A percentile compares a stretch with the other conserved stretches of the same genome.
Evolutionary conservation across 2,797 vertebrate species (phyloP).

Genomic region (Synaphobranchus kaupii): DNA sequence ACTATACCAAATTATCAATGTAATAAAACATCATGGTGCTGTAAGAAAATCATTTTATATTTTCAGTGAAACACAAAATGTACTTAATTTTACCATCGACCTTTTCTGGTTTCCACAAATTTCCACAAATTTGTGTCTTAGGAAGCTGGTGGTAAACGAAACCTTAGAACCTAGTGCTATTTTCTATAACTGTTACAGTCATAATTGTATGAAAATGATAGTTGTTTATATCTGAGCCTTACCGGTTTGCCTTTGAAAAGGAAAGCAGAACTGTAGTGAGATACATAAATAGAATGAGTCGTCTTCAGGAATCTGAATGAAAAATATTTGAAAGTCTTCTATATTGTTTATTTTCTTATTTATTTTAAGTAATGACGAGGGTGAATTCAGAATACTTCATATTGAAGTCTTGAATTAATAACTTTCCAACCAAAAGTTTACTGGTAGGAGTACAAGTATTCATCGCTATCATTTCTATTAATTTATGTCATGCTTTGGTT

Average conservation of each 20-base stretch:
- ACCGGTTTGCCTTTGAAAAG: slow-evolving; percentile 7
- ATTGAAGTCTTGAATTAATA: neutral
- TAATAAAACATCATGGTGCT: neutral
- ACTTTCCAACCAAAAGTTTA: neutral
- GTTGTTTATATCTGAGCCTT: neutral
- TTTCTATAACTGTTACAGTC: neutral
- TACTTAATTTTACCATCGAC: neutral
- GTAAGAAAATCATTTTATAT: neutral
- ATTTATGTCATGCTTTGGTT: neutral
- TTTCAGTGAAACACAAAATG: neutral
- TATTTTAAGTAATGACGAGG: too few relatives aligned
- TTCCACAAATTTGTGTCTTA: neutral
- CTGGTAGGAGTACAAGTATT: neutral
- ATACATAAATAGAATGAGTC: too few relatives aligned
- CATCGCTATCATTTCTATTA: neutral
- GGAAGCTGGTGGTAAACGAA: neutral
- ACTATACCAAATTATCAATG: neutral
- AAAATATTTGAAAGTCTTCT: neutral
- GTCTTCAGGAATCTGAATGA: neutral
- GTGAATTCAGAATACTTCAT: neutral
- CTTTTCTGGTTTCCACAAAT: slow-evolving; percentile 10
- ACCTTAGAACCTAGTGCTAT: neutral
- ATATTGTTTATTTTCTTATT: neutral
- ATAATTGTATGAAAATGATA: neutral
- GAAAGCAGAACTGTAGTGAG: slow-evolving; percentile 2